Conservation (phyloP, 1,140 invertebrate species). For the Subanguina moxae region DNA sequence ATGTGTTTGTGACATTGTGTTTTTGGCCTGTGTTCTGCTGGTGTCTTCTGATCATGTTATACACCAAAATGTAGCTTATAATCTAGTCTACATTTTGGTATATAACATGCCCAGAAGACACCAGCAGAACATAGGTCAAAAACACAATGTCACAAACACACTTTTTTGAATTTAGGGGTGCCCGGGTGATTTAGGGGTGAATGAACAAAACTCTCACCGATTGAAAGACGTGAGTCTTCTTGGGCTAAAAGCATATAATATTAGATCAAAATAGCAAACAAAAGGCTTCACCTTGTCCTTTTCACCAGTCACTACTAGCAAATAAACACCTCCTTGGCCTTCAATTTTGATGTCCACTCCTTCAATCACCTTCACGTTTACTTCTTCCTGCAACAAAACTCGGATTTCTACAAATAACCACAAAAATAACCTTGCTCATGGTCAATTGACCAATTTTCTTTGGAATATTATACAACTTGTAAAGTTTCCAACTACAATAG, state of each 20-base stretch:
- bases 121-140: too few species aligned
- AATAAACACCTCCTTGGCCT: conserved; percentile 47
- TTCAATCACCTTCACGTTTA: conserved; percentile 17
- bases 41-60: too few species aligned
- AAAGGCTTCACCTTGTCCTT: conserved; percentile 63
- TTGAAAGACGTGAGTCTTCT: not conserved
- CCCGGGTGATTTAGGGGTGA: too few species aligned
- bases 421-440: not conserved
- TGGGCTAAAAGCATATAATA: conserved; percentile 16
- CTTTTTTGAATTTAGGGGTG: too few species aligned
- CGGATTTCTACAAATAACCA: too few species aligned
- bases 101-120: too few species aligned
- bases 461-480: conserved; percentile 31
- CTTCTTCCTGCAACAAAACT: not conserved
- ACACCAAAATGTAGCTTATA: too few species aligned
- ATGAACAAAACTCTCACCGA: not conserved
- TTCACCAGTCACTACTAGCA: conserved; percentile 28
- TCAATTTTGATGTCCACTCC: conserved; percentile 20
- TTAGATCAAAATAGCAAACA: conserved; percentile 59
- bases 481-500: conserved; percentile 39
- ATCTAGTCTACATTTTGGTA: too few species aligned
- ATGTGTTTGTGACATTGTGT: too few species aligned
- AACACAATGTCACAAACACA: too few species aligned
- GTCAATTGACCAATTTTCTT: conserved; percentile 30
- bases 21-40: too few species aligned